Evolutionary conservation across 2,113 vertebrate species (phyloP), one percentile per base, ranked within the genome.

Genomic region (Notothenia coriiceps): DNA sequence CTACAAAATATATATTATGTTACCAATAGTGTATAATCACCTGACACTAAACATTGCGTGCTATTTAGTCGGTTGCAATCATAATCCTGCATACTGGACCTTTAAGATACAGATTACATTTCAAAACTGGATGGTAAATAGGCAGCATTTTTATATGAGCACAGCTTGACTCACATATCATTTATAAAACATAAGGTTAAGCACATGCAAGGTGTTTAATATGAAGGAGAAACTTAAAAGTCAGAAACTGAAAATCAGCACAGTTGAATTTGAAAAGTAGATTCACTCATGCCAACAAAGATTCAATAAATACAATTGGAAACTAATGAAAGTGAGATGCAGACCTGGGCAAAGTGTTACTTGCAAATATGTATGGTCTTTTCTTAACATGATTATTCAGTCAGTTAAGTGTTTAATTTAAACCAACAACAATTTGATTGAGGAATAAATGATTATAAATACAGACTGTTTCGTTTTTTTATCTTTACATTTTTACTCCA

Each of bases 301-400:
- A 15, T 29, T 56, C 17, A 46, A 68, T 40, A 4, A 79, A 12
- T 52, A 47, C 49, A 71, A 67, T 6, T 2, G 17, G 18, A 15
- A 68, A 66, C 65, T 43, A 47, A 0, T 35, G 3, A 63, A 63
- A 56, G 73, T 65, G 14, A 69, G 33, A 74, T 14, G 25, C 47
- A 87, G 66, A 68, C 77, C 72, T 74, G 86, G 86, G 70, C 25
- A 76, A 88, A 78, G 70, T 54, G 81, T 74, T 64, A 22, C 57
- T 82, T 86, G 77, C 79, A 86, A 82, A 76, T 35, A 66, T 84
- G 33, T 70, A 2, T 12, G 3, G 57, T 65, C 35, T 47, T 77
- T 29, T 1, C 20, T 25, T 33, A 66, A 22, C 0, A 10, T 49
- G 8, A 50, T 52, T 15, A 46, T 51, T 64, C 1, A 12, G 10